Evolutionary conservation across 2,797 vertebrate genomes (phyloP), one percentile per base, ranked within the genome.

Genomic region (Lophotriccus pileatus): DNA sequence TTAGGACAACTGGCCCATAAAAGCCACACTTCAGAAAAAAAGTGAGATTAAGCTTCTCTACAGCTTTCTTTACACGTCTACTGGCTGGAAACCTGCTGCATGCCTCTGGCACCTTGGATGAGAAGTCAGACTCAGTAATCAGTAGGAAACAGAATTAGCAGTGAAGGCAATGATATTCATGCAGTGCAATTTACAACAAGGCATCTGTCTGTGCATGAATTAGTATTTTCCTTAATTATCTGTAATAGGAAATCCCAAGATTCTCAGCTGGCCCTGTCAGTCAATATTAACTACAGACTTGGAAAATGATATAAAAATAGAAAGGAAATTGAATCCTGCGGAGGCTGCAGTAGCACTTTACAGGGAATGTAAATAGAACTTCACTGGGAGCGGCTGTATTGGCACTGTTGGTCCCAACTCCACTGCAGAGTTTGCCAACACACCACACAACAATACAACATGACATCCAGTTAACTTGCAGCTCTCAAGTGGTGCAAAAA

Each of bases 161-260:
- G 74, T 30, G 47, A 95, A 96, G 82, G 77, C 70, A 91, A 58
- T 90, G 79, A 75, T 87, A 94, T 46, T 95, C 68, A 70, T 43
- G 63, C 67, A 85, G 72, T 64, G 80, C 79, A 85, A 87, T 91
- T 96, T 93, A 96, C 82, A 69, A 89, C 83, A 78, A 93, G 84
- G 86, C 90, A 84, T 87, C 95, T 95, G 92, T 79, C 81, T 86
- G 55, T 78, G 67, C 55, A 60, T 83, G 84, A 96, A 96, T 94
- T 93, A 87, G 88, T 95, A 70, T 95, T 97, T 96, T 92, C 93
- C 92, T 94, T 95, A 94, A 96, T 94, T 95, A 90, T 90, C 90
- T 83, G n/a, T 91, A 93, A 95, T 94, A 92, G 91, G 87, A 95
- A 97, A 96, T 95, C 82, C 87, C 92, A 92, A 90, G 84, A 94